A percentile compares a stretch with the other conserved stretches of the same genome.
These are phyloP conservation scores for Dipodomys ordii DNA, from an alignment of 2,113 vertebrate genomes.

Conservation along the genomic window DNA sequence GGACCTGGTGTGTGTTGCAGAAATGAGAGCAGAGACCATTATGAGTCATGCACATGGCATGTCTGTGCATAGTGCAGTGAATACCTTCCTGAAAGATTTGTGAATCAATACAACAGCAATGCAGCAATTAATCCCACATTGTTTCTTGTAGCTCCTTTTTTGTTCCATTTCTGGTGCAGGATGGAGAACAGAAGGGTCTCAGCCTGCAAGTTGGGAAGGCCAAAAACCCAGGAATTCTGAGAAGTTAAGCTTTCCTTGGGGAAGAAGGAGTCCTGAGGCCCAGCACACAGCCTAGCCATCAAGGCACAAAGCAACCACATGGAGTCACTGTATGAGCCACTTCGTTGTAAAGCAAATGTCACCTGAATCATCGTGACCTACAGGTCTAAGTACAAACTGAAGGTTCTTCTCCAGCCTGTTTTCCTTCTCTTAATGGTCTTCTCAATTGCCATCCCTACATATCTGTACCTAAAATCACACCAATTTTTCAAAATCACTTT, in stretches of 20 bases:
- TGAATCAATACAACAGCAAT: neutral
- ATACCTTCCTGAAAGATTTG: neutral
- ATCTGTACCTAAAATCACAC: neutral
- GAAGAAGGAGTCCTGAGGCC: neutral
- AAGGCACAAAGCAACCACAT: neutral
- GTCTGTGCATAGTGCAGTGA: no score
- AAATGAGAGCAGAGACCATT: neutral
- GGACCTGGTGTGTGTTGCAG: neutral
- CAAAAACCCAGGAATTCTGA: neutral
- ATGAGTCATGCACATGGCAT: neutral
- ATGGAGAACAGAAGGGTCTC: neutral
- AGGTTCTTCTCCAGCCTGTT: neutral
- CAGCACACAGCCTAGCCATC: neutral
- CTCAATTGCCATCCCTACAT: neutral
- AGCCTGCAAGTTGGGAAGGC: neutral
- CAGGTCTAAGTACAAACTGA: neutral
- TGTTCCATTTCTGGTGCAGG: neutral
- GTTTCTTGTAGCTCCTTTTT: conserved; percentile 27
- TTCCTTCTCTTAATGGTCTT: conserved; percentile 10
- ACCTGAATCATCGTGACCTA: neutral
- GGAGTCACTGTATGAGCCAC: neutral
- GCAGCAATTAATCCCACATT: neutral
- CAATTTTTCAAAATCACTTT: conserved; percentile 15
- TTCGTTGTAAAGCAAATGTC: neutral
- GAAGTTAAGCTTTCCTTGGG: neutral